A percentile compares a stretch with the other conserved stretches of the same genome.
Evolutionary conservation across 2,797 vertebrate genomes (phyloP).

Genomic region (Anguilla obscura): DNA sequence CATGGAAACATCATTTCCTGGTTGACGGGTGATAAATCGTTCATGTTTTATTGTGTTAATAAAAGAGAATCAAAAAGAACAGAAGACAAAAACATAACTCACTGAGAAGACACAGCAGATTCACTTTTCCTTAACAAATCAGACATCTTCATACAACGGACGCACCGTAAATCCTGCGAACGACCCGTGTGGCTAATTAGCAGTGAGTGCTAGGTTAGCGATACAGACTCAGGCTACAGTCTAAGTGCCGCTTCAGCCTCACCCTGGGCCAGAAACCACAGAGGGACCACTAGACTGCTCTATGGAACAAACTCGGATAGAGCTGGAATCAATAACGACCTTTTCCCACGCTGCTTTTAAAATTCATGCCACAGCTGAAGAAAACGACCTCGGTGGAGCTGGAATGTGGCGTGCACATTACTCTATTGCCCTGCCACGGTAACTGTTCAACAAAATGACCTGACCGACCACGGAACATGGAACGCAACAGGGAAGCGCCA

Average conservation of each 20-base stretch:
- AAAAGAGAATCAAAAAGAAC: neutral
- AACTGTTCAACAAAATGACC: slow-evolving; percentile 10
- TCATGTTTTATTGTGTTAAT: neutral
- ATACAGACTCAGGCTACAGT: slow-evolving; percentile 11
- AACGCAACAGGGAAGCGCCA: neutral
- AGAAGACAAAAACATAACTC: neutral
- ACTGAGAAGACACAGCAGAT: neutral
- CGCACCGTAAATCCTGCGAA: neutral
- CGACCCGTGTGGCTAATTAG: slow-evolving; percentile 2
- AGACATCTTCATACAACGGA: neutral
- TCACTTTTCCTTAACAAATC: neutral
- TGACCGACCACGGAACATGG: slow-evolving; percentile 7
- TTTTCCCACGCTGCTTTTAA: neutral
- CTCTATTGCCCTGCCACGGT: neutral
- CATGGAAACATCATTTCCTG: neutral
- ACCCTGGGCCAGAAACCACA: slow-evolving; percentile 7
- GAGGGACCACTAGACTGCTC: neutral
- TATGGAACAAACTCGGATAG: neutral
- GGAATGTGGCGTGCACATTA: neutral
- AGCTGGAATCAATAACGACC: neutral
- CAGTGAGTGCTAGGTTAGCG: slow-evolving; percentile 21
- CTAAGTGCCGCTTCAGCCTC: slow-evolving; percentile 3
- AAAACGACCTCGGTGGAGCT: neutral
- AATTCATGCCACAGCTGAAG: neutral
- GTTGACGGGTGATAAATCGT: neutral